Conservation (phyloP, 2,797 vertebrate genomes). For the Neostethus bicornis region DNA sequence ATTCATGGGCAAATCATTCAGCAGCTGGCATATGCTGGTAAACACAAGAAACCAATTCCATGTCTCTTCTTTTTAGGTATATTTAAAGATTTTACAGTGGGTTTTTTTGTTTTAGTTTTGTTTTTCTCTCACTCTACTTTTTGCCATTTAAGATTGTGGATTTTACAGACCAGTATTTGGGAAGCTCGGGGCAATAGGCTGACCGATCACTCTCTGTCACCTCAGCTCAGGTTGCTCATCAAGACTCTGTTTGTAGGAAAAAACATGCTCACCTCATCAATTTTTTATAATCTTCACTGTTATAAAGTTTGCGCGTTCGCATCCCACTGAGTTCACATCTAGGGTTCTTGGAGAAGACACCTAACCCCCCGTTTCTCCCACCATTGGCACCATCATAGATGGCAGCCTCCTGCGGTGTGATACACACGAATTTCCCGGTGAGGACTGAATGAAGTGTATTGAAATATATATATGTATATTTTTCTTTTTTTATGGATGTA, state of each 20-base stretch:
- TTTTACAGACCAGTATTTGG: background rate
- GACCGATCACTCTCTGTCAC: conserved; percentile 3
- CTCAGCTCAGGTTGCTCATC: background rate
- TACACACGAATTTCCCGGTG: too few relatives aligned
- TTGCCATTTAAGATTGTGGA: background rate
- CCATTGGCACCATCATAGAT: too few relatives aligned
- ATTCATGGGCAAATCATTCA: conserved; percentile 33
- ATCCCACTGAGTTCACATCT: too few relatives aligned
- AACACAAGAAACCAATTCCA: conserved; percentile 23
- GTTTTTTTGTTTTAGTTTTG: background rate
- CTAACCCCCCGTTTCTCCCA: too few relatives aligned
- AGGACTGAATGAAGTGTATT: too few relatives aligned
- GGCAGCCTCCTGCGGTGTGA: too few relatives aligned
- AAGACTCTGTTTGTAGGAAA: background rate
- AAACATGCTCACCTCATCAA: background rate
- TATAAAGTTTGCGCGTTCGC: too few relatives aligned
- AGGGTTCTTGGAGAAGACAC: too few relatives aligned
- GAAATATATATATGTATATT: too few relatives aligned
- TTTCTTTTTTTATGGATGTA: too few relatives aligned
- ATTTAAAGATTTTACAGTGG: background rate
- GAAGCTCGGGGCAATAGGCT: background rate
- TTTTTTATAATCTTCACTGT: too few relatives aligned
- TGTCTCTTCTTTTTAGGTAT: background rate
- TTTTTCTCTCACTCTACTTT: background rate
- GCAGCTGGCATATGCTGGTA: conserved; percentile 30